phyloP scores from a whole-genome alignment of 2,797 vertebrate species.

The Streptopelia turtur region DNA sequence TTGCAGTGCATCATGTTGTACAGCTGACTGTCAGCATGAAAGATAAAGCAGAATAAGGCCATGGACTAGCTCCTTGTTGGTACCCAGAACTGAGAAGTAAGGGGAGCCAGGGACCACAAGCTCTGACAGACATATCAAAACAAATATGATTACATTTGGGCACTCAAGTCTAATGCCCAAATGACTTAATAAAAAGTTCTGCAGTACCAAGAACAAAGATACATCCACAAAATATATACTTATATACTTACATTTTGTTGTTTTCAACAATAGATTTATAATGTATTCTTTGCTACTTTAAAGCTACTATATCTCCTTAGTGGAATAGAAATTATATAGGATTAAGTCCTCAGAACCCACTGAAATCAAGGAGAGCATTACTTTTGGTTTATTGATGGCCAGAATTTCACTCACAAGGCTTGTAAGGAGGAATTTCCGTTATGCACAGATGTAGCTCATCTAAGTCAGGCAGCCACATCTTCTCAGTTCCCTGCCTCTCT shows the following conservation, averaged over 20 bases:
- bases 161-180: neutral
- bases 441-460: neutral
- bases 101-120: accelerated
- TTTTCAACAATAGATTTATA: neutral
- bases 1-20: too few species aligned
- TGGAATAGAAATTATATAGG: neutral
- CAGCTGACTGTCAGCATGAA: neutral
- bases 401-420: neutral
- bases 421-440: neutral
- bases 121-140: neutral
- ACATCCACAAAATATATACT: neutral
- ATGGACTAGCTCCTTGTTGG: neutral
- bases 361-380: neutral
- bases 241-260: neutral
- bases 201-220: neutral
- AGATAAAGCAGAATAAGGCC: neutral
- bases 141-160: neutral
- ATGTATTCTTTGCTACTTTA: neutral
- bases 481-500: neutral
- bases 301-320: neutral
- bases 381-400: neutral
- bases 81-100: neutral
- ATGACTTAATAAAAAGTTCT: neutral
- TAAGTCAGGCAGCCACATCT: neutral
- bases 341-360: neutral